A percentile compares a stretch with the other conserved stretches of the same genome.
Evolutionary conservation across 2,113 vertebrate species (phyloP).

Genomic region (Phalacrocorax brasilianus): DNA sequence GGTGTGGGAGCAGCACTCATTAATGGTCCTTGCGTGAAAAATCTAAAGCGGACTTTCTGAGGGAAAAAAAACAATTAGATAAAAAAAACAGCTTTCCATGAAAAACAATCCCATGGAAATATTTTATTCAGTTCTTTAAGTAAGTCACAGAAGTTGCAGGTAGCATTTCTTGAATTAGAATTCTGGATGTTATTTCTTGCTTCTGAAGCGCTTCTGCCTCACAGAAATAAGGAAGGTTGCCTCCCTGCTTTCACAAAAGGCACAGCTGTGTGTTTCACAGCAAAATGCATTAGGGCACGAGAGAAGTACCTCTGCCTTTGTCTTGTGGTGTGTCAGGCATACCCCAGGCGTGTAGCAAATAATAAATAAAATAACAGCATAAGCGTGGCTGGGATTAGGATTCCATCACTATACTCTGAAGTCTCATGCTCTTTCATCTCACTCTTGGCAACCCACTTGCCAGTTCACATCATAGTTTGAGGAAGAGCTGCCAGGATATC

Average conservation of each 20-base stretch:
- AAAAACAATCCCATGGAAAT: background rate
- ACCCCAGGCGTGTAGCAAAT: background rate
- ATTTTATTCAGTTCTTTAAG: background rate
- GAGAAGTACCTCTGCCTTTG: background rate
- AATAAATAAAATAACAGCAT: slow-evolving; percentile 35
- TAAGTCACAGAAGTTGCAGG: background rate
- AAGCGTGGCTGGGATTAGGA: background rate
- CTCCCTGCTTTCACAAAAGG: background rate
- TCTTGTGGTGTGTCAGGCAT: background rate
- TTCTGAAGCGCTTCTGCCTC: background rate
- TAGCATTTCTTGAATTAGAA: background rate
- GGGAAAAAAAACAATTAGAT: background rate
- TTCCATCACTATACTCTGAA: background rate
- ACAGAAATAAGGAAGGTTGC: background rate
- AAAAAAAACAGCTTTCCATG: background rate
- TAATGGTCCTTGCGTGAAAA: background rate
- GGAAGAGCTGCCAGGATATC: background rate
- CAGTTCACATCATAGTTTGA: background rate
- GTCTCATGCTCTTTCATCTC: slow-evolving; percentile 2
- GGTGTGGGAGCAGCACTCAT: background rate
- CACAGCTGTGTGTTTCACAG: background rate
- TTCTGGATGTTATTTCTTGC: background rate
- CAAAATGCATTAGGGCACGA: background rate
- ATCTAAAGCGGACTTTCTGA: background rate
- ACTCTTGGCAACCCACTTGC: background rate